Conservation (phyloP, 1,140 invertebrate species). For the Drosophila cardini region DNA sequence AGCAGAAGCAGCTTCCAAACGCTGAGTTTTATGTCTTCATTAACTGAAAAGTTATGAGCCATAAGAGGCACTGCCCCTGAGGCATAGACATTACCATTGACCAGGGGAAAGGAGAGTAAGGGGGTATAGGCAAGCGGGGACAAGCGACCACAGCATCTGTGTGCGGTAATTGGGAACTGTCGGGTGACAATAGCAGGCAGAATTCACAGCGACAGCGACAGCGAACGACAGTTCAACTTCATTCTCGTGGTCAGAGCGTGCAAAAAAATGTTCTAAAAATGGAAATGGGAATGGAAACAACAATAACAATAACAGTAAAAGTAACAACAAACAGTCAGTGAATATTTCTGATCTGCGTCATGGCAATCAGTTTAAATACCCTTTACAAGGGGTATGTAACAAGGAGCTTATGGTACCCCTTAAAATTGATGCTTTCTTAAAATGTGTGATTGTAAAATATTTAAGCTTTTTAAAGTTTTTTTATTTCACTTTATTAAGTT, state of each 20-base stretch:
- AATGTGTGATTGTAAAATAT: no score
- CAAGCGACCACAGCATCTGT: constrained; percentile 66
- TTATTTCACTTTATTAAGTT: no score
- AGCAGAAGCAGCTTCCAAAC: constrained; percentile 64
- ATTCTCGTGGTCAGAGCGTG: constrained; percentile 36
- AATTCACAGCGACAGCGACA: constrained; percentile 36
- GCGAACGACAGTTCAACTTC: background rate
- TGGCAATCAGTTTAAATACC: constrained; percentile 67
- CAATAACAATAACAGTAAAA: constrained; percentile 21
- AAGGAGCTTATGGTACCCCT: background rate
- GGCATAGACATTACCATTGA: constrained; percentile 6
- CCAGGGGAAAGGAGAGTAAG: constrained; percentile 6
- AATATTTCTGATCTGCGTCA: constrained; percentile 74
- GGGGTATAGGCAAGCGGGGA: constrained; percentile 18
- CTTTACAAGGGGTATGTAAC: background rate
- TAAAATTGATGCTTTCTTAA: no score
- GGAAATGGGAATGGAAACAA: constrained; percentile 8
- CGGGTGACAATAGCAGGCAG: constrained; percentile 48
- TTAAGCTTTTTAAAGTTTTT: no score
- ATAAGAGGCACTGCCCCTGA: constrained; percentile 47
- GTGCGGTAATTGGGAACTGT: constrained; percentile 60
- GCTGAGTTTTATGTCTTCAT: constrained; percentile 82
- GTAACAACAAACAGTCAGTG: constrained; percentile 34
- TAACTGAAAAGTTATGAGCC: constrained; percentile 83
- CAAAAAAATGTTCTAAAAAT: constrained; percentile 30